Evolutionary conservation across 2,113 vertebrate genomes (phyloP).

Genomic region (Caloenas nicobarica): DNA sequence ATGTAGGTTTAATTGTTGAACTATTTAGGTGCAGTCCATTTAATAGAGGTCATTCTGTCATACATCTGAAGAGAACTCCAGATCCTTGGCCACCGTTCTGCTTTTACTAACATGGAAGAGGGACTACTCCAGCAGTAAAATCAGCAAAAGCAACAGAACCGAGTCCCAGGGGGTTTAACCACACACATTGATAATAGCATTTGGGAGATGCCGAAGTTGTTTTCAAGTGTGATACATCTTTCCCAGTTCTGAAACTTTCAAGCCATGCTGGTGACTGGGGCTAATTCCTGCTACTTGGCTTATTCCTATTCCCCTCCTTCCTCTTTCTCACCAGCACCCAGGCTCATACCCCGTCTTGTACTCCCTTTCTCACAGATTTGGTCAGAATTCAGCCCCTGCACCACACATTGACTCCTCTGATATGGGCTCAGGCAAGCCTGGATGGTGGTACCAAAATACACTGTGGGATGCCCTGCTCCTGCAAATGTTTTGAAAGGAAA

Average conservation of each 20-base stretch:
- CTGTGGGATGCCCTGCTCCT: not conserved
- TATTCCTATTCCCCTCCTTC: not conserved
- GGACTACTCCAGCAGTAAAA: not conserved
- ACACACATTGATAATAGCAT: not conserved
- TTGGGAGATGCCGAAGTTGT: not conserved
- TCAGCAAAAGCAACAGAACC: not conserved
- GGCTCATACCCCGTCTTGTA: rapidly evolving
- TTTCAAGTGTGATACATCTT: not conserved
- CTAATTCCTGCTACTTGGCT: not conserved
- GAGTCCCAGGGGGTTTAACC: not conserved
- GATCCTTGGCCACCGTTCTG: not conserved
- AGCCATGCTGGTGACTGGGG: rapidly evolving
- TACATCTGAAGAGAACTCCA: not conserved
- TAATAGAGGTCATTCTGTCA: not conserved
- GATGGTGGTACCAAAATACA: not conserved
- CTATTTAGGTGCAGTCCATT: not conserved
- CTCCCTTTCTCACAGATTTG: rapidly evolving
- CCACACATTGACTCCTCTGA: rapidly evolving
- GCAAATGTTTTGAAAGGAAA: not conserved
- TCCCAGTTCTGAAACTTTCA: not conserved
- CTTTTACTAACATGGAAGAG: not conserved
- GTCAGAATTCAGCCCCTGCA: not conserved
- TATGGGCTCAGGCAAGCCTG: rapidly evolving
- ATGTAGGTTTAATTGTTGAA: not conserved
- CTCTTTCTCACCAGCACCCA: not conserved